Evolutionary conservation across 2,797 vertebrate species (phyloP).

Genomic region (Semotilus atromaculatus): DNA sequence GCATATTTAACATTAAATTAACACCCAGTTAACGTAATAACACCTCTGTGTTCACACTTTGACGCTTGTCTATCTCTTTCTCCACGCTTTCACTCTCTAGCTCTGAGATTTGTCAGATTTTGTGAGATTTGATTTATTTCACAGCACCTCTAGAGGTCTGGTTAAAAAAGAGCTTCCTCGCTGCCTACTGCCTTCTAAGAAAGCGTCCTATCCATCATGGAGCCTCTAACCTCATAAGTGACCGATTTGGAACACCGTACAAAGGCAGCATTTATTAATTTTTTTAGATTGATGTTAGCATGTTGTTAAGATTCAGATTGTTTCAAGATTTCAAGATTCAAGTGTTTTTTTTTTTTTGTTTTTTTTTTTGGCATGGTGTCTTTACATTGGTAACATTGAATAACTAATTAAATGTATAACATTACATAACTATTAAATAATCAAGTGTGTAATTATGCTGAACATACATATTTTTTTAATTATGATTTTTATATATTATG

Average conservation of each 20-base stretch:
- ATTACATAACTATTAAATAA: not conserved
- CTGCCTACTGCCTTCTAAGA: not conserved
- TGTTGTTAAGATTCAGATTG: not conserved
- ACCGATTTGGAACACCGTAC: not conserved
- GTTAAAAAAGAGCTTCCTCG: not conserved
- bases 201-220: not conserved
- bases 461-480: not conserved
- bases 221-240: not conserved
- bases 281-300: not conserved
- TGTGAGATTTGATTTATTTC: slow-evolving; percentile 25
- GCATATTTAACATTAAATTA: slow-evolving; percentile 74
- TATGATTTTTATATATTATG: not conserved
- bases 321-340: too few species aligned
- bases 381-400: not conserved
- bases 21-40: slow-evolving; percentile 75
- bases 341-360: not conserved
- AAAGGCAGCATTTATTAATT: not conserved
- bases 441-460: not conserved
- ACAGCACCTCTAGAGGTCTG: slow-evolving; percentile 4
- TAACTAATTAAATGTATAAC: not conserved
- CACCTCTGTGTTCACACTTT: slow-evolving; percentile 39
- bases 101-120: slow-evolving; percentile 10
- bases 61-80: not conserved
- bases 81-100: not conserved
- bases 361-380: not conserved